Evolutionary conservation across 2,888 invertebrate species (phyloP), one percentile per base, ranked within the genome.

Genomic region (Cremastinae sp.): DNA sequence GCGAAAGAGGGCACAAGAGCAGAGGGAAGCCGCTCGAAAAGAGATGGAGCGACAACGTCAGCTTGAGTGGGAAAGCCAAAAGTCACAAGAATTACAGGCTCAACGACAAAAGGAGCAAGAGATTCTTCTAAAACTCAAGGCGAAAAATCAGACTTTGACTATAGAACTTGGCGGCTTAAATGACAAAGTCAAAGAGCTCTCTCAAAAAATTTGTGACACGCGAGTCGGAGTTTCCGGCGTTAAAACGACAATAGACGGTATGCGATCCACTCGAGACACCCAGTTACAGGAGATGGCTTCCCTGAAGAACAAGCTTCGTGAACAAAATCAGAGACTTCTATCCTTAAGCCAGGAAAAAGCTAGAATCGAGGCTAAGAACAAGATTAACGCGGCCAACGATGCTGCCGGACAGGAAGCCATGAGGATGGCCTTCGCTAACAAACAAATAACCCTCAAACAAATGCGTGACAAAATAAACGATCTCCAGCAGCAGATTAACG

Each of bases 11-110:
- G 94, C 94, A 79, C 92, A 95, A 68, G 96, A 97, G 84, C 95
- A 96, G 87, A 92, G 93, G 90, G 93, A 97, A 91, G 91, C 95
- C 85, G 94, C 97, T 84, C 89, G 96, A 91, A 91, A 94, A 87
- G 98, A 98, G 91, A 95, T 98, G 94, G 98, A 99, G 86, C 92
- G 98, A 59, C 98, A 98, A 85, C 93, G 98, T 56, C 97, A 98
- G 87, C 91, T 96, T 68, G 99, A 99, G 89, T 97, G 98, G 96
- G 98, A 99, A 90, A 96, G 96, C 85, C 97, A 98, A 87, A 94
- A 96, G 88, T 90, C 91, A 7, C 94, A 95, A 58, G 98, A 98
- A 87, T 91, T 99, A 79, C 95, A 97, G 90, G 93, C 95, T 10
- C 94, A 96, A 86, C 92, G 96, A 8, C 95, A 96, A 58, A 94